These are phyloP conservation scores for Cerceris ruficornis DNA, from an alignment of 2,888 invertebrate species.

Conservation along the genomic window DNA sequence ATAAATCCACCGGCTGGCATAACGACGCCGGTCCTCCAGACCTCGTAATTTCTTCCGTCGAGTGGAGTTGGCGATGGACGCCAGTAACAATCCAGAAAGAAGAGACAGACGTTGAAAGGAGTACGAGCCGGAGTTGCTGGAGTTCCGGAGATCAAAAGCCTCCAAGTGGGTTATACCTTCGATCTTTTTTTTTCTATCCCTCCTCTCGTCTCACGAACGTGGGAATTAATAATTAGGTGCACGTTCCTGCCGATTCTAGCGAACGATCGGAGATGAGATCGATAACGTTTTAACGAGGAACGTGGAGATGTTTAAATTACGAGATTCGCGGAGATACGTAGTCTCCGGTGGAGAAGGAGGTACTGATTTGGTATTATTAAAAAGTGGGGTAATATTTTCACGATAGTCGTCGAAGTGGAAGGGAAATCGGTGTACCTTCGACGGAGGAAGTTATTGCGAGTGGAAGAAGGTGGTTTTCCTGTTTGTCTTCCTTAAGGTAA, in stretches of 20 bases:
- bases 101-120: neutral
- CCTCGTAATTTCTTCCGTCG: slow-evolving; percentile 39
- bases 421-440: no score
- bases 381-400: no score
- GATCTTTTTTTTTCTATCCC: slow-evolving; percentile 7
- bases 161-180: neutral
- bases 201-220: slow-evolving; percentile 18
- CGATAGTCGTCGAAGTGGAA: no score
- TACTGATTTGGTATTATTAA: neutral
- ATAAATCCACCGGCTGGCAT: slow-evolving; percentile 44
- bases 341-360: neutral
- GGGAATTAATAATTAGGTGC: slow-evolving; percentile 37
- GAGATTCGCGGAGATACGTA: neutral
- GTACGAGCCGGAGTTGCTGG: neutral
- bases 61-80: slow-evolving; percentile 33
- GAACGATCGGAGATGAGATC: slow-evolving; percentile 22
- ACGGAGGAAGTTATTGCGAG: no score
- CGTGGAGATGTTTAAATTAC: neutral
- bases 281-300: neutral
- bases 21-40: slow-evolving; percentile 35
- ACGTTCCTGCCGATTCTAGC: neutral
- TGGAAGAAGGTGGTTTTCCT: neutral
- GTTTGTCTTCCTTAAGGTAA: neutral
- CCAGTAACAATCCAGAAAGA: slow-evolving; percentile 25
- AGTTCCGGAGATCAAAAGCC: slow-evolving; percentile 4